These are phyloP conservation scores for Cyprinodon brontotheroides DNA, from an alignment of 2,113 vertebrate species.

Conservation along the genomic window DNA sequence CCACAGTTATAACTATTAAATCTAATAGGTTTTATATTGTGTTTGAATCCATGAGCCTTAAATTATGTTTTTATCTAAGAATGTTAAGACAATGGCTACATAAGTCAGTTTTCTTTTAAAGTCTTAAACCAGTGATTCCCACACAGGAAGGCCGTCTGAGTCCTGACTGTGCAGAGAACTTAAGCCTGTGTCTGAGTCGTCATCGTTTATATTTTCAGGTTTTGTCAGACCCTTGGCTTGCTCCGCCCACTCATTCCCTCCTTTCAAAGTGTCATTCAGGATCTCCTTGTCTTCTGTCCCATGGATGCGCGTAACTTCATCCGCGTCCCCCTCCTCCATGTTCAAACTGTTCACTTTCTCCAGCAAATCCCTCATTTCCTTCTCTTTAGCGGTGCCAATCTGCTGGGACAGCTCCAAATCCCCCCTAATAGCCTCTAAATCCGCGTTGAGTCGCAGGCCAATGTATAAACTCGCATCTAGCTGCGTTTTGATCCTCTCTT, in stretches of 20 bases:
- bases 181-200: conserved; percentile 95
- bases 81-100: background rate
- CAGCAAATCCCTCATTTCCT: conserved; percentile 85
- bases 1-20: background rate
- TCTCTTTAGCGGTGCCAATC: conserved; percentile 82
- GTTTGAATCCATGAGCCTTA: background rate
- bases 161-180: conserved; percentile 98
- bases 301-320: conserved; percentile 17
- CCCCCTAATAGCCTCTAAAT: conserved; percentile 85
- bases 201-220: conserved; percentile 82
- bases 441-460: conserved; percentile 89
- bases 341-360: conserved; percentile 83
- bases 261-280: conserved; percentile 41
- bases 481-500: conserved; percentile 87
- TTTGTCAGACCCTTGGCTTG: conserved; percentile 84
- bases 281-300: conserved; percentile 34
- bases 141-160: conserved; percentile 87
- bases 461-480: conserved; percentile 92
- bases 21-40: background rate
- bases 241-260: conserved; percentile 81
- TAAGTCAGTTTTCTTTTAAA: background rate
- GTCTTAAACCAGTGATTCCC: conserved; percentile 89
- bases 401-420: conserved; percentile 86
- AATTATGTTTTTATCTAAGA: conserved; percentile 22
- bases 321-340: conserved; percentile 50